Base-by-base conservation (phyloP, 2,888 invertebrate genomes). In the Buathra laborator region DNA sequence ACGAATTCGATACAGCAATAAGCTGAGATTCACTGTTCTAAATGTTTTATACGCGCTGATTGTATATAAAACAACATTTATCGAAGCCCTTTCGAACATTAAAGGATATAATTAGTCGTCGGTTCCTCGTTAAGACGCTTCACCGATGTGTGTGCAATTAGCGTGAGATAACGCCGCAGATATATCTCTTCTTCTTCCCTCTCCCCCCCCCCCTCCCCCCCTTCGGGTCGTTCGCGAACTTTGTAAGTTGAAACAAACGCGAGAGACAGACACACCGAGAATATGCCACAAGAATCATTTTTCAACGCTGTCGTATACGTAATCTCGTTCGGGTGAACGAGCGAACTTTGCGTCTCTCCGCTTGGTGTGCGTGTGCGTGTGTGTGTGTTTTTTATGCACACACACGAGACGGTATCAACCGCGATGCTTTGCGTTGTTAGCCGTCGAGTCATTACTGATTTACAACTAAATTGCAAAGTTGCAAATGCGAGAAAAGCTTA, bases 101-200 rank as follows among this genome's bases (percentile, higher is more conserved):
- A 68, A 56, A 74, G 78, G 68, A 81, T 75, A 81, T 78, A 81
- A 85, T 83, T 83, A 83, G 86, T 48, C 76, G 80, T 67, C 29
- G 81, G 74, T 83, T 29, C 51, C 80, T 83, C 83, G 77, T 81
- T 83, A 83, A 68, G 68, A 29, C 9, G 68, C 37, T 43, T n/a
- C 64, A 19, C 44, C 70, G 37, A 37, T 37, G 37, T 37, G 37
- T 37, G 56, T 59, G 72, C 81, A 81, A 85, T 85, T 81, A 85
- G 78, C 72, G 81, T 66, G 84, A 78, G 84, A 81, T 81, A 75
- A 79, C 78, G 66, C 67, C 75, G 66, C 67, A 43, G 16, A 0
- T 62, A 62, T 32, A 48, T 48, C n/a, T 48, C n/a, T 9, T 48
- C 12, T 48, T 48, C 72, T 53, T 70, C 72, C 76, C 68, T 64